phyloP scores from a whole-genome alignment of 2,113 vertebrate genomes.

The Sinocyclocheilus rhinocerous region DNA sequence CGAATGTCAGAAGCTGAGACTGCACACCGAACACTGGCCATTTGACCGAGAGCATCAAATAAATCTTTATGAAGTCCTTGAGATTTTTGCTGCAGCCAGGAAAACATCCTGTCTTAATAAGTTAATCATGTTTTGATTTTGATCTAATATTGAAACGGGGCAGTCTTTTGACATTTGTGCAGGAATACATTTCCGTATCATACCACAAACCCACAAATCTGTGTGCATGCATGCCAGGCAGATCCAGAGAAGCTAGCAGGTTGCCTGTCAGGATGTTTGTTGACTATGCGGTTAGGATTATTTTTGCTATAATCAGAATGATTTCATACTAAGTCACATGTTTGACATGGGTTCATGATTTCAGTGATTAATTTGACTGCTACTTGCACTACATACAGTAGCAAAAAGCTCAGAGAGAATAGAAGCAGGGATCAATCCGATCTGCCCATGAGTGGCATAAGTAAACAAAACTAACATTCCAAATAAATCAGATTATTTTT shows the following conservation, averaged over 20 bases:
- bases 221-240: neutral
- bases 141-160: neutral
- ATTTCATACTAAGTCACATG: conserved; percentile 67
- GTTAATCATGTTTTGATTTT: conserved; percentile 5
- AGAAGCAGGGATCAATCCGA: conserved; percentile 43
- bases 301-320: conserved; percentile 65
- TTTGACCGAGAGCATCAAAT: conserved; percentile 24
- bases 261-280: conserved; percentile 63
- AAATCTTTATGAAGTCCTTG: neutral
- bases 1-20: conserved; percentile 38
- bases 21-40: neutral
- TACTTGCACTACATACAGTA: conserved; percentile 60
- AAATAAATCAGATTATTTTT: conserved; percentile 73
- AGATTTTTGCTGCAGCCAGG: neutral
- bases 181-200: neutral
- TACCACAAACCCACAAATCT: conserved; percentile 8
- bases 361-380: conserved; percentile 59
- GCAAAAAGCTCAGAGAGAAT: conserved; percentile 42
- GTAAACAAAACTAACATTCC: conserved; percentile 71
- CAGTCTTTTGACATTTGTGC: conserved; percentile 23
- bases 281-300: conserved; percentile 67
- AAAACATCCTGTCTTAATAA: conserved; percentile 1
- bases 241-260: conserved; percentile 45
- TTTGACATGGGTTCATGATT: conserved; percentile 62
- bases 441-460: conserved; percentile 67